Percentiles rank a stretch among this genome's conserved stretches.
phyloP scores from a whole-genome alignment of 2,888 invertebrate genomes.

The Beris morrisii region DNA sequence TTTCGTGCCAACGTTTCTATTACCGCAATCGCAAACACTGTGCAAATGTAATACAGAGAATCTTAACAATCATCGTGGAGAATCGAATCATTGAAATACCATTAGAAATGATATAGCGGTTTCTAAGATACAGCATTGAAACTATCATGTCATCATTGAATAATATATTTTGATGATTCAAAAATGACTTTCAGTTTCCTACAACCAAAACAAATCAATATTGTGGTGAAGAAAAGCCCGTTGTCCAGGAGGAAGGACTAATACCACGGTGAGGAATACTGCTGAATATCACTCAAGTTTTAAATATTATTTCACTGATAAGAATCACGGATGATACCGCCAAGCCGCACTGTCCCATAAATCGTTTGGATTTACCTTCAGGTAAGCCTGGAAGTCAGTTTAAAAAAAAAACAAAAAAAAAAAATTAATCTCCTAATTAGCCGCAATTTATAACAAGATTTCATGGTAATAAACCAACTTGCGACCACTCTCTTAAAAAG shows the following conservation, averaged over 20 bases:
- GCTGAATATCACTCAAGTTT: neutral
- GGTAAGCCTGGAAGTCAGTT: conserved; percentile 29
- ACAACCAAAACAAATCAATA: conserved; percentile 37
- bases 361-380: conserved; percentile 4
- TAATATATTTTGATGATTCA: conserved; percentile 41
- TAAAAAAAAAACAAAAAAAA: conserved; percentile 10
- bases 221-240: conserved; percentile 4
- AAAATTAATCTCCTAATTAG: conserved; percentile 40
- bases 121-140: conserved; percentile 30
- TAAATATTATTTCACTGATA: conserved; percentile 5
- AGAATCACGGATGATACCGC: conserved; percentile 2
- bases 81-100: conserved; percentile 34
- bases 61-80: conserved; percentile 18
- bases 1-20: conserved; percentile 2
- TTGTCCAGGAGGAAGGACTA: neutral
- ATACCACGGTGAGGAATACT: neutral
- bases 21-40: conserved; percentile 10
- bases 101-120: conserved; percentile 34
- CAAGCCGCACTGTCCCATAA: conserved; percentile 12
- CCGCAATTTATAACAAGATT: conserved; percentile 36
- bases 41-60: conserved; percentile 15
- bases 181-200: conserved; percentile 39
- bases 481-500: conserved; percentile 7
- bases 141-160: conserved; percentile 41
- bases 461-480: conserved; percentile 30